Base-by-base conservation (phyloP, 2,797 vertebrate genomes). In the Astyanax mexicanus region DNA sequence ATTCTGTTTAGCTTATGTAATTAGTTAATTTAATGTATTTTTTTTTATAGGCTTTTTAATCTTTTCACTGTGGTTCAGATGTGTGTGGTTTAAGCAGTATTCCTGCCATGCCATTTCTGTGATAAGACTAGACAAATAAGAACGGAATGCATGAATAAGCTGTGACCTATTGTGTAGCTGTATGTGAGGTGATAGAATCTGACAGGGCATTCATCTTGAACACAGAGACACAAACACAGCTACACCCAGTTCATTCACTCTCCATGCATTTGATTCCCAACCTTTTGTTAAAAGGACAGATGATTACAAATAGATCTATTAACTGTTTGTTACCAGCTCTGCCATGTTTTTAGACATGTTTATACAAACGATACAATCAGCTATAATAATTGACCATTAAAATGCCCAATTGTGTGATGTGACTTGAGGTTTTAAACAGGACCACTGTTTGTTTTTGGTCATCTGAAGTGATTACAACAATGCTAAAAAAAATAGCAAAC, bases 161-260 rank as follows among this genome's bases (percentile, higher is more conserved):
- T 47, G 38, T 13, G 15, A 11, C 32, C 66, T 32, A 75, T 75
- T 69, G 67, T 80, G 51, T 27, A 35, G 21, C 37, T 10, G 40
- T 23, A 17, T 19, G 32, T 71, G 67, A 66, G 44, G 21, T 38
- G 58, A 71, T 80, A 32, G 49, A 75, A 72, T 66, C 42, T 67
- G 60, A 71, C 72, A 60, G 49, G 29, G 57, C 57, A 32, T 57
- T 70, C 60, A 61, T 61, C 64, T 78, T 64, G 25, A 37, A 68
- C 13, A 19, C 51, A 27, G 51, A 27, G 42, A 68, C 29, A 40
- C 29, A 25, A 45, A 69, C 44, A 76, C 42, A 44, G 45, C 17
- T 47, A 25, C 58, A 52, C 23, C n/a, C 66, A 27, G 23, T 29
- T 17, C 29, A 35, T 58, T 32, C 17, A 17, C 27, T 17, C 15